Conservation (phyloP, 2,888 invertebrate genomes). For the Clostera curtula region DNA sequence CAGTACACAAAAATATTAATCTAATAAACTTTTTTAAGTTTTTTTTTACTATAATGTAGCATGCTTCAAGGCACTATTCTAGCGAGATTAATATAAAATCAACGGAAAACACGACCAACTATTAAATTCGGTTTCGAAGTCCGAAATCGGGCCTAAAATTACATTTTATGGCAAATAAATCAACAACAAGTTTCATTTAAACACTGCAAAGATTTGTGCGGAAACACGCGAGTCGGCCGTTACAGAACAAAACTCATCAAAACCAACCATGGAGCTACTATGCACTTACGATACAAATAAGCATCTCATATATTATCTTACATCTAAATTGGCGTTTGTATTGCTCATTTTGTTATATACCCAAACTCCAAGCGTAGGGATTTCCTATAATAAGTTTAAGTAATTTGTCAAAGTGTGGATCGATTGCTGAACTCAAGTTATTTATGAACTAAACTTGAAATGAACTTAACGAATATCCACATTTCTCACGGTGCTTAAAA, state of each 20-base stretch:
- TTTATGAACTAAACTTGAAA: conserved; percentile 14
- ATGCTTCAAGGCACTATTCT: conserved; percentile 74
- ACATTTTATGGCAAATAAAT: conserved; percentile 58
- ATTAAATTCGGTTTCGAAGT: conserved; percentile 70
- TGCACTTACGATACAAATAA: conserved; percentile 34
- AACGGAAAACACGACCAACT: conserved; percentile 49
- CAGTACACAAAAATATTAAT: conserved; percentile 59
- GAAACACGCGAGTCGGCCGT: conserved; percentile 37
- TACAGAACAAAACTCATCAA: conserved; percentile 30
- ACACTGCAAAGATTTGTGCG: conserved; percentile 32
- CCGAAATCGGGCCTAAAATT: conserved; percentile 62
- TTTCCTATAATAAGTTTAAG: conserved; percentile 19
- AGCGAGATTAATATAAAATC: conserved; percentile 58
- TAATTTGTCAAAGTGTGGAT: conserved; percentile 17
- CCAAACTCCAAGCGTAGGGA: conserved; percentile 15
- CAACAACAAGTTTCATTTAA: conserved; percentile 44
- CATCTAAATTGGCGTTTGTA: conserved; percentile 64
- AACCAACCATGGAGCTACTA: conserved; percentile 27
- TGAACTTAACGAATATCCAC: conserved; percentile 18
- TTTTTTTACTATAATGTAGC: conserved; percentile 50
- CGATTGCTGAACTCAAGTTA: conserved; percentile 23
- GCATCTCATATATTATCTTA: conserved; percentile 47
- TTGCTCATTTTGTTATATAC: conserved; percentile 48
- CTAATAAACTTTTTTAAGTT: conserved; percentile 43
- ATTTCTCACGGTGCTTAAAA: conserved; percentile 15